Base-by-base conservation (phyloP, 1,140 invertebrate species). In the Tetranychus urticae region DNA sequence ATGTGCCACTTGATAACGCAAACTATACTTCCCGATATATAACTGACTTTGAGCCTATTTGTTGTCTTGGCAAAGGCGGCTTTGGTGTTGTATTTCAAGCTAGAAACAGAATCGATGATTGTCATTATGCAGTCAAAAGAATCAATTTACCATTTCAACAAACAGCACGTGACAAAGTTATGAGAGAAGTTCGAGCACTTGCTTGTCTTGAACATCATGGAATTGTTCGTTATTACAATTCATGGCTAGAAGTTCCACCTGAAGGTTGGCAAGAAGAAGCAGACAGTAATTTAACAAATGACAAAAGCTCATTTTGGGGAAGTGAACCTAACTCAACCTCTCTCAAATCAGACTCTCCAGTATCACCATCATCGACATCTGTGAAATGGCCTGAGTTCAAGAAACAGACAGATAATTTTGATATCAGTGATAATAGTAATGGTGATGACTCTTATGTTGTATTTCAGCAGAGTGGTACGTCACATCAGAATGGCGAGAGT, bases 11-110 rank as follows among this genome's bases (percentile, higher is more conserved):
- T 10, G 58, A 33, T 64, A 23, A 23, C 23, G 23, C 23, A 23
- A 67, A 42, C 10, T 76, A 68, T 70, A 75, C 69, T 7, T 86
- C 80, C 5, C 80, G 88, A 60, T 97, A 88, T 71, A 74, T 83
- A 58, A 80, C 78, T 23, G 90, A 96, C 68, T 97, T 93, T 73
- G 82, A 86, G 37, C 81, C 85, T 7, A 71, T 93, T 45, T 75
- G 81, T 62, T 84, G 85, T 66, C 74, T 97, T 1, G 91, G 91
- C 0, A 81, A 81, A 68, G 92, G 93, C n/a, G 93, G 91, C 0
- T 97, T 94, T 75, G 93, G 93, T 0, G 82, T 96, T 33, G 93
- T 98, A 0, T 97, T 96, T 74, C 85, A 96, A 72, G 89, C 86
- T 0, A 84, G 80, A 70, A 94, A 97, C 71, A 91, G 88, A 73